These are phyloP conservation scores for Microplitis deprimator DNA, from an alignment of 2,888 invertebrate species.

Conservation along the genomic window DNA sequence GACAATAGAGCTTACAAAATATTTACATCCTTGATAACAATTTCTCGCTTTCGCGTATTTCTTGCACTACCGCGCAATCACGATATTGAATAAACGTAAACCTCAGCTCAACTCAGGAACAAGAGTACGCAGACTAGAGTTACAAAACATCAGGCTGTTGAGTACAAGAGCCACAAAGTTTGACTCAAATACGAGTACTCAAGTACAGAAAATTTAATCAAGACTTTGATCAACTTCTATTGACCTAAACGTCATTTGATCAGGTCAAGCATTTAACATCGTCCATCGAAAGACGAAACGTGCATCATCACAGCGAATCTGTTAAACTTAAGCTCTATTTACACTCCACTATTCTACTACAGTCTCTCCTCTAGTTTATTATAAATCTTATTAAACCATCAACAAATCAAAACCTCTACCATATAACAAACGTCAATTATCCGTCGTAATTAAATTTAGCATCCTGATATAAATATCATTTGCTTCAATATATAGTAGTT, in stretches of 20 bases:
- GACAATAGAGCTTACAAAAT: conserved; percentile 16
- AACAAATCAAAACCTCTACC: neutral
- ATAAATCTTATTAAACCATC: neutral
- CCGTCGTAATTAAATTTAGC: neutral
- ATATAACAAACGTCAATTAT: neutral
- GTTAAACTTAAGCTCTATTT: neutral
- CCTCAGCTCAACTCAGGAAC: neutral
- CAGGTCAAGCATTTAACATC: neutral
- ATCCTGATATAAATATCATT: neutral
- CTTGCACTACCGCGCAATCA: conserved; percentile 12
- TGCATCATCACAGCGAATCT: neutral
- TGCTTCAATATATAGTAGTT: neutral
- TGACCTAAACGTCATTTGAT: conserved; percentile 4
- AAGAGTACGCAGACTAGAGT: neutral
- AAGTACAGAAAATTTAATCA: neutral
- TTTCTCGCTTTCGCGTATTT: neutral
- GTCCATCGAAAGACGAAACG: neutral
- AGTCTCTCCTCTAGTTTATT: neutral
- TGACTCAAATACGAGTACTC: neutral
- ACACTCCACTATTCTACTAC: neutral
- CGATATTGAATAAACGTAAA: conserved; percentile 18
- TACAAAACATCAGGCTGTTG: neutral
- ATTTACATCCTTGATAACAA: conserved; percentile 7
- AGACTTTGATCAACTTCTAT: conserved; percentile 2
- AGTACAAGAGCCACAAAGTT: neutral